Base-by-base conservation (phyloP, 2,888 invertebrate genomes). In the Spilosoma lubricipeda region DNA sequence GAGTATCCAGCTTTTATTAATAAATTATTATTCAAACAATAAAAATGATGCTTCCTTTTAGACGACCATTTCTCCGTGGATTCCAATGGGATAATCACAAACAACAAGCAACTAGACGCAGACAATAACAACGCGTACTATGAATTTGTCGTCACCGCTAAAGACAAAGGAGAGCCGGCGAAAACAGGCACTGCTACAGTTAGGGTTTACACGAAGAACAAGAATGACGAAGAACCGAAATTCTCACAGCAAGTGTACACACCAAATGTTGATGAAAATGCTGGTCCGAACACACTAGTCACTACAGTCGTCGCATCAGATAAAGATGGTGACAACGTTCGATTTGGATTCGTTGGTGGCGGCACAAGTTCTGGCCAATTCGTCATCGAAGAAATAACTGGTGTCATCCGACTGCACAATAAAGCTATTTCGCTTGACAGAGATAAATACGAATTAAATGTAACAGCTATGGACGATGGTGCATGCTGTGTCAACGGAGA, bases 231-330 rank as follows among this genome's bases (percentile, higher is more conserved):
- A 93, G 98, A 99, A 89, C 99, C 99, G 0, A 99, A 99, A 92
- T 99, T 99, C 91, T 99, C 99, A 0, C 99, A 99, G 88, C 99
- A 99, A 96, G 99, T 99, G 5, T 99, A 99, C 92, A 99, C 99
- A 3, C 99, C 99, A 0, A 99, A 99, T 93, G 99, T 99, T 1
- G 99, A 99, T 90, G 99, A 99, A 93, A 99, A 99, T 91, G 99
- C 99, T 18, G 99, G 99, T 0, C 98, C 99, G 0, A 99, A 99
- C 88, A 99, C 99, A 9, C 96, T 99, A 67, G 99, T 99, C 0
- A 99, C 99, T 13, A 99, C 99, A 0, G 99, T 99, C 0, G 99
- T 99, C 3, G 99, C 99, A 1, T 99, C 99, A 11, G 99, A 99
- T 91, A 99, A 99, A 93, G 99, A 99, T 92, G 99, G 99, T 18